Conservation (phyloP, 1,140 invertebrate genomes). For the Coenobita brevimanus region DNA sequence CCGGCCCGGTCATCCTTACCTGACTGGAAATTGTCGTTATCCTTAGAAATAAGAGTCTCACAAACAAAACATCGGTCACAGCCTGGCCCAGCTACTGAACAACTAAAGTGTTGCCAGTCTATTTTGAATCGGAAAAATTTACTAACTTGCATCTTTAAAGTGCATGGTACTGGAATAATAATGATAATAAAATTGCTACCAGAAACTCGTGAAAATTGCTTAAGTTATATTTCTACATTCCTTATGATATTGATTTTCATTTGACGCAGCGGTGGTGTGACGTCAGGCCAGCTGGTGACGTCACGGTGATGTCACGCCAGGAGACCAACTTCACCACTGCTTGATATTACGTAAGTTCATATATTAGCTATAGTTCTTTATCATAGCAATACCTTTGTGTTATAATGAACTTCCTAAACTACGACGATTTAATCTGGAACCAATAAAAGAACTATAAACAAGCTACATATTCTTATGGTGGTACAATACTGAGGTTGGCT, state of each 20-base stretch:
- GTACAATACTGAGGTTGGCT: too few species aligned
- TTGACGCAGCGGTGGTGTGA: slow-evolving; percentile 5
- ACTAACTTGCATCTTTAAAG: too few species aligned
- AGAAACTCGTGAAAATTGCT: too few species aligned
- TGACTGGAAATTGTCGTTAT: slow-evolving; percentile 30
- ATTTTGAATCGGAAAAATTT: too few species aligned
- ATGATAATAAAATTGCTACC: too few species aligned
- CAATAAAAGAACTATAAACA: too few species aligned
- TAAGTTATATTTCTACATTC: not conserved
- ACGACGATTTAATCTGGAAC: too few species aligned
- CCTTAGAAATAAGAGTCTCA: slow-evolving; percentile 39
- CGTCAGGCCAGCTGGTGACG: slow-evolving; percentile 16
- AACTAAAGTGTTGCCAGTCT: not conserved
- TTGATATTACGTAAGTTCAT: not conserved
- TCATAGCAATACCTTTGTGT: too few species aligned
- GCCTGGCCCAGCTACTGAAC: not conserved
- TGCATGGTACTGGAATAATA: too few species aligned
- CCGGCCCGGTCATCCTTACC: not conserved
- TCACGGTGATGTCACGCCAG: slow-evolving; percentile 25
- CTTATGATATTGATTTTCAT: not conserved
- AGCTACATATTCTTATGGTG: too few species aligned
- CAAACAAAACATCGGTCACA: slow-evolving; percentile 47
- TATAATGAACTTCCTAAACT: too few species aligned
- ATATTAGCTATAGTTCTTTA: too few species aligned
- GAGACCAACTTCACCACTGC: not conserved